These are phyloP conservation scores for Prolemur simus DNA, from an alignment of 2,113 vertebrate genomes.

Conservation along the genomic window DNA sequence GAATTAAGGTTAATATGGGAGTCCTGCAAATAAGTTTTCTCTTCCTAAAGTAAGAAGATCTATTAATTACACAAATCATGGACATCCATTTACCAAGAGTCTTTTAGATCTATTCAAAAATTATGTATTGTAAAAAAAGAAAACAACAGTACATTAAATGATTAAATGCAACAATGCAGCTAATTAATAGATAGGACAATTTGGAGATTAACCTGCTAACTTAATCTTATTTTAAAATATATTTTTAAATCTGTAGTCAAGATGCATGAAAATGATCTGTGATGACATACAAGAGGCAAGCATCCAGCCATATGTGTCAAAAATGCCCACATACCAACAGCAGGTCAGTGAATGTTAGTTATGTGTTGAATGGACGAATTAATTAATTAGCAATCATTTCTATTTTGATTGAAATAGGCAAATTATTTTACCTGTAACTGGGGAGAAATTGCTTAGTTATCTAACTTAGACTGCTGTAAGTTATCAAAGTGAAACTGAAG, in stretches of 20 bases:
- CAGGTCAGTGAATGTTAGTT: fast-evolving
- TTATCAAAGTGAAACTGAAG: not conserved
- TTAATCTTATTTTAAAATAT: not conserved
- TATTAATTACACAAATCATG: not conserved
- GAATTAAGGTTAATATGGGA: fast-evolving
- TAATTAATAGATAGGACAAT: not conserved
- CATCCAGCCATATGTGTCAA: fast-evolving
- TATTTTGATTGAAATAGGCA: not conserved
- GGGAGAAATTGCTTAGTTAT: not conserved
- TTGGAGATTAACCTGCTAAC: not conserved
- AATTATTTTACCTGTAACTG: not conserved
- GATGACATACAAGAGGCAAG: fast-evolving
- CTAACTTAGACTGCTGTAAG: not conserved
- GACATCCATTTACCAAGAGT: not conserved
- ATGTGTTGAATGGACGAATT: not conserved
- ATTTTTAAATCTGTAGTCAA: not conserved
- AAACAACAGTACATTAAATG: not conserved
- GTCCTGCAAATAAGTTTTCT: not conserved
- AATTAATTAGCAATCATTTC: not conserved
- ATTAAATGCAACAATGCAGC: not conserved
- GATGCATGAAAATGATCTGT: not conserved
- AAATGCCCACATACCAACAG: not conserved
- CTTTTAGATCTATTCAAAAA: not conserved
- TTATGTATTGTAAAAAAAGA: not conserved
- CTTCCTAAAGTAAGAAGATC: not conserved